Conservation (phyloP, 2,113 vertebrate genomes). For the Hippolais icterina region DNA sequence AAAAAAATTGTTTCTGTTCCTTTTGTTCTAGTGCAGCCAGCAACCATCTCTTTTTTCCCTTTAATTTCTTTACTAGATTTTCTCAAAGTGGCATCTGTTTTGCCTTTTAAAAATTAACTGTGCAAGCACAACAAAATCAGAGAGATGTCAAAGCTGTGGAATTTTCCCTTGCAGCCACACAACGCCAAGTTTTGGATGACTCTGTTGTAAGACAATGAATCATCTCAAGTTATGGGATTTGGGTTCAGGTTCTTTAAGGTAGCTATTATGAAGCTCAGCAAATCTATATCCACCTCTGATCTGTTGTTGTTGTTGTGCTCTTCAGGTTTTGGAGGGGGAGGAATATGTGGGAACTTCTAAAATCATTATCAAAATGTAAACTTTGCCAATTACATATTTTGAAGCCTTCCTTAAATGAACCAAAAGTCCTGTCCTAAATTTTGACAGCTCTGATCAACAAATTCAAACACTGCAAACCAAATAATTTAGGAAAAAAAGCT, state of each 20-base stretch:
- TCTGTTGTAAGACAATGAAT: neutral
- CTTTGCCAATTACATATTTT: neutral
- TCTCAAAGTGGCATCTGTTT: slow-evolving; percentile 48
- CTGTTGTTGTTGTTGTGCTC: neutral
- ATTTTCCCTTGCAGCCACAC: slow-evolving; percentile 39
- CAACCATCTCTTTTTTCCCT: neutral
- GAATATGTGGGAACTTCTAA: neutral
- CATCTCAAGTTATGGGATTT: slow-evolving; percentile 1
- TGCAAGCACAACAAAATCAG: slow-evolving; percentile 58
- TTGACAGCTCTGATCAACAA: neutral
- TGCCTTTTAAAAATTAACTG: slow-evolving; percentile 60
- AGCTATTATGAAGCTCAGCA: slow-evolving; percentile 3
- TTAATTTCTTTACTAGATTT: slow-evolving; percentile 27
- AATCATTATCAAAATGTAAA: neutral
- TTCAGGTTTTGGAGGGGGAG: neutral
- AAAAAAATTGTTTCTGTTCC: neutral
- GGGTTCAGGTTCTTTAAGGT: slow-evolving; percentile 14
- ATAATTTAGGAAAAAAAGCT: neutral
- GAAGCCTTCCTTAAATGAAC: neutral
- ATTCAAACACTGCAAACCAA: neutral
- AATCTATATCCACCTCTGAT: neutral
- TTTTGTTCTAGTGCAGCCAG: slow-evolving; percentile 1
- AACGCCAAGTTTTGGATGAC: slow-evolving; percentile 6
- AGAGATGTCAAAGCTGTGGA: slow-evolving; percentile 62
- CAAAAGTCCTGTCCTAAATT: neutral